Evolutionary conservation across 2,113 vertebrate species (phyloP).

Genomic region (Orientallactaga bullata): DNA sequence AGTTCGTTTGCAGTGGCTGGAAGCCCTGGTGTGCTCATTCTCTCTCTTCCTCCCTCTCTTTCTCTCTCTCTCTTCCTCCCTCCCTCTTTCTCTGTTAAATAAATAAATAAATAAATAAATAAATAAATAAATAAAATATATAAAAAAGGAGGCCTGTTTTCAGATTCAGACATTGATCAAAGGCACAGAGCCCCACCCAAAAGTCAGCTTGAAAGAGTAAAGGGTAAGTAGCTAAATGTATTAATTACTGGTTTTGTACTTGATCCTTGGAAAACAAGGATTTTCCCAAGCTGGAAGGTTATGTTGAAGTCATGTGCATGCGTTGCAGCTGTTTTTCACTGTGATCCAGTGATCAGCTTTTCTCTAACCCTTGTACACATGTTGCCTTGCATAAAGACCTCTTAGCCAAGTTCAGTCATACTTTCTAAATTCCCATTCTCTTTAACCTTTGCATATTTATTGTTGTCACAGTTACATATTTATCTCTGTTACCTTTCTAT

Average conservation of each 20-base stretch:
- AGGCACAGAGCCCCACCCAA: neutral
- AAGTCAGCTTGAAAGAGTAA: slow-evolving; percentile 1
- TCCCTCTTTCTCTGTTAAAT: too few species aligned
- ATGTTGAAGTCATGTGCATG: neutral
- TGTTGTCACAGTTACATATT: neutral
- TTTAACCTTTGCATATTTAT: slow-evolving; percentile 37
- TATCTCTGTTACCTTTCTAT: slow-evolving; percentile 31
- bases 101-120: too few species aligned
- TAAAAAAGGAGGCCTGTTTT: neutral
- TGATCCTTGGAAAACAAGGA: slow-evolving; percentile 10
- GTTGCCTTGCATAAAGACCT: neutral
- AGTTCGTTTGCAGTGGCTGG: too few species aligned
- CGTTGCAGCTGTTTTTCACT: slow-evolving; percentile 32
- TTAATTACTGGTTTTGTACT: neutral
- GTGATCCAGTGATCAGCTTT: neutral
- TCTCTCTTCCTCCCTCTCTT: too few species aligned
- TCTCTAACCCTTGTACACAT: slow-evolving; percentile 4
- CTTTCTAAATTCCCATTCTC: slow-evolving; percentile 44
- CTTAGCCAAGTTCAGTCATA: slow-evolving; percentile 7
- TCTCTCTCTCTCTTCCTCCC: too few species aligned
- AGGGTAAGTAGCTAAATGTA: neutral
- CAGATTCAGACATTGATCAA: slow-evolving; percentile 23
- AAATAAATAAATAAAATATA: too few species aligned
- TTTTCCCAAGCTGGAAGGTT: neutral
- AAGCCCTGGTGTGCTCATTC: too few species aligned